phyloP scores from a whole-genome alignment of 2,797 vertebrate genomes.

The Pangasius mekongensis region DNA sequence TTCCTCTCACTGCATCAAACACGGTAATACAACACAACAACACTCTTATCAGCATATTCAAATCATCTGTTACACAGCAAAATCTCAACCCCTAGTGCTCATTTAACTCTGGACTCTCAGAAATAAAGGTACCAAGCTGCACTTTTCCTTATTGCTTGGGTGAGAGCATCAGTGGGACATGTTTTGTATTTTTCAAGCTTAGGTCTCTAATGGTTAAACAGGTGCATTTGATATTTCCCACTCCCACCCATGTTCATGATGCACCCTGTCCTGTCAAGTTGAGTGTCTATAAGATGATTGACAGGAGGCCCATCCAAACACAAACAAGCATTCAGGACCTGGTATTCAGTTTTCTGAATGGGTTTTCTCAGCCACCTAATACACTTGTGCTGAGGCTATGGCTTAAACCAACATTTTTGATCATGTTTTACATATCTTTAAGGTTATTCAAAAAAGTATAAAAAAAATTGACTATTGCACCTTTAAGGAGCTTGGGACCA shows the following conservation, averaged over 20 bases:
- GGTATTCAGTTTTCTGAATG: neutral
- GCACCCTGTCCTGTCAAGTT: neutral
- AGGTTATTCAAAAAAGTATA: neutral
- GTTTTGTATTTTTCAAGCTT: neutral
- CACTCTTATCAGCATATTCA: neutral
- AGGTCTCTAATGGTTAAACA: neutral
- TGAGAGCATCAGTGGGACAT: neutral
- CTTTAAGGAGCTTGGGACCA: neutral
- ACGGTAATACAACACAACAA: neutral
- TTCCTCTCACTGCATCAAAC: neutral
- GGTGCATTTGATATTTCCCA: neutral
- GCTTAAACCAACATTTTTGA: neutral
- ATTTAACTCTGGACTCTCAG: neutral
- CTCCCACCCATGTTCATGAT: neutral
- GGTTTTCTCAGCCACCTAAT: neutral
- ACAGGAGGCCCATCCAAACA: neutral
- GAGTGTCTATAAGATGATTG: neutral
- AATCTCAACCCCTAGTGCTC: neutral
- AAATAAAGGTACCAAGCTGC: neutral
- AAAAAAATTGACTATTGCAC: neutral
- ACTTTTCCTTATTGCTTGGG: neutral
- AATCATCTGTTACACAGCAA: neutral
- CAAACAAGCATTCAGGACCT: neutral
- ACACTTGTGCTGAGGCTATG: neutral
- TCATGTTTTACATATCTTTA: neutral